Base-by-base conservation (phyloP, 2,113 vertebrate genomes). In the Enhydra lutris region DNA sequence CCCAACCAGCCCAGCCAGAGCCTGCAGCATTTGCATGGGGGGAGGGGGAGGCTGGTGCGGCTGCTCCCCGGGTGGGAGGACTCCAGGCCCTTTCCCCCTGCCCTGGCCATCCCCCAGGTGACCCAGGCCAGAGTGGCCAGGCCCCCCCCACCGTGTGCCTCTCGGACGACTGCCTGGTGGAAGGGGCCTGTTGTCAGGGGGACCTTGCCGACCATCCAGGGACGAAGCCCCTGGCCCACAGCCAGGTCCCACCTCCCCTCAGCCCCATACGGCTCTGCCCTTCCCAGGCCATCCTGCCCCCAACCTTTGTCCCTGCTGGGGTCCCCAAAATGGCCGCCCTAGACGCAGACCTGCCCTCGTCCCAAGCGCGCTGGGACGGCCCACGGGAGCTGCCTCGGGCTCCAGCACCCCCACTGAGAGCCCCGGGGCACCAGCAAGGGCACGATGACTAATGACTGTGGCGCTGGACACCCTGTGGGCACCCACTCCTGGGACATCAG, bases 171-270 rank as follows among this genome's bases (percentile, higher is more conserved):
- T 20, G 21, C 26, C 93, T 36, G 36, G 42, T n/a, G 29, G 63
- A 79, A 92, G 73, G 39, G 78, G 52, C 8, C 26, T 31, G 67
- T 14, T 14, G 20, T 1, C 4, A 24, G 17, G 14, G 69, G 52
- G 21, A 6, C 7, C 34, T 6, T 12, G 14, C 7, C 13, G 39
- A 3, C 10, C 23, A 0, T 24, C 13, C 0, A 3, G 42, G 61
- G 1, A 23, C 0, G 0, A 34, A n/a, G 9, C 12, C 34, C 29
- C 8, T 0, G 55, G 36, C 47, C 67, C 45, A 8, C 13, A 31
- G 39, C 36, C 15, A 1, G 18, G n/a, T 63, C n/a, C 18, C 29
- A 24, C 36, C 18, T 76, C 61, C 23, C 20, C 17, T 36, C 50
- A 34, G 24, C 55, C 69, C 39, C 2, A 3, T 12, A 7, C 34